Evolutionary conservation across 2,113 vertebrate genomes (phyloP), one percentile per base, ranked within the genome.

Genomic region (Calyptommatus sinebrachiatus): DNA sequence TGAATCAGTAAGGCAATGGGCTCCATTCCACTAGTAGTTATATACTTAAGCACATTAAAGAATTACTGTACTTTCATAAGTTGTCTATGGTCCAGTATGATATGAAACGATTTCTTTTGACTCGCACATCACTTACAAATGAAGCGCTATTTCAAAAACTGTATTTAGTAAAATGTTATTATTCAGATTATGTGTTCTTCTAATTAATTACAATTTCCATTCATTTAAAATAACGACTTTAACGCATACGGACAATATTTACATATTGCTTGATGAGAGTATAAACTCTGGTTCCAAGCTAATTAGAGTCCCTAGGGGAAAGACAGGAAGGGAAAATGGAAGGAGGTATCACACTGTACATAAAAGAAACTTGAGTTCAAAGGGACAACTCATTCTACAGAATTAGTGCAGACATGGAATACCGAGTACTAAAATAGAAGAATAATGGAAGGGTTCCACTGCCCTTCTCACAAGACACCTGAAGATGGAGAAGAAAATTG

Each of bases 41-140:
- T 73, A 79, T 45, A 80, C 65, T 22, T 80, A 45, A 75, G 83
- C 85, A 86, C 85, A 83, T 65, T 82, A 90, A 85, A 74, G 85
- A 70, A 79, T 67, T 78, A 2, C 77, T 76, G 74, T 0, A 35
- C 79, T 88, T 87, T 89, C 87, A 91, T 12, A 85, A 81, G 73
- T 90, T 92, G 90, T 91, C 82, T 88, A 62, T 84, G 81, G 78
- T 22, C 82, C 76, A 8, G 2, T 76, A 73, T 80, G 81, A 81
- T 84, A 85, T 20, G 86, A 75, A 89, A 78, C 1, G 72, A 77
- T 53, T 16, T 71, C 67, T 48, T 75, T 73, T 28, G 77, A 86
- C 82, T 83, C 83, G 3, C 35, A 89, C 88, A 89, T 89, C 73
- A 81, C 75, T 78, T 12, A 78, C 8, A 83, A 87, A 74, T 29